Evolutionary conservation across 2,113 vertebrate species (phyloP).

Genomic region (Eupsittula cactorum): DNA sequence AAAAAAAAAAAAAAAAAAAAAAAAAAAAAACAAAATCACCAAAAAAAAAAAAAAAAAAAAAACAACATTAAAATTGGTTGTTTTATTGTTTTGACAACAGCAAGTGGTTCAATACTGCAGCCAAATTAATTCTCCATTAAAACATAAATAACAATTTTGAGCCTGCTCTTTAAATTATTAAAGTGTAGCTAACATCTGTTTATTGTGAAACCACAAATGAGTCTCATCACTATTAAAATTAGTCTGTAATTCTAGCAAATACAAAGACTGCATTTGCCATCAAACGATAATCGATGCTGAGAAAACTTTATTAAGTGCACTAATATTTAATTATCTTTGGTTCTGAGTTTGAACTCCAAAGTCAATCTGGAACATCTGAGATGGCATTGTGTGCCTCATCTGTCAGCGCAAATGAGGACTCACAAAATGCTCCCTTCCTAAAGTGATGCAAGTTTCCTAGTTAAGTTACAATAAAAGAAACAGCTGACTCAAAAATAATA

Average conservation of each 20-base stretch:
- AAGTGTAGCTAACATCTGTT: conserved; percentile 28
- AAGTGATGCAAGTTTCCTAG: conserved; percentile 2
- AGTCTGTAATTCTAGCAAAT: conserved; percentile 7
- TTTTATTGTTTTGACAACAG: background rate
- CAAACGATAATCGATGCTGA: conserved; percentile 39
- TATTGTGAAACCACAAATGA: background rate
- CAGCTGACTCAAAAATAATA: conserved; percentile 60
- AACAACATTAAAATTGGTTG: background rate
- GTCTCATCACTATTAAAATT: conserved; percentile 13
- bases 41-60: background rate
- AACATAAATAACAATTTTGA: conserved; percentile 21
- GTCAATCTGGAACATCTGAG: conserved; percentile 60
- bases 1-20: too few species aligned
- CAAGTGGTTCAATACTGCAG: background rate
- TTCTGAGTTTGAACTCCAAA: conserved; percentile 28
- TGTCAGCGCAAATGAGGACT: conserved; percentile 19
- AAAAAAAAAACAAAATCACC: too few species aligned
- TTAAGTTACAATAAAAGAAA: conserved; percentile 43
- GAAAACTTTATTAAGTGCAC: conserved; percentile 43
- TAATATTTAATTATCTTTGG: conserved; percentile 60
- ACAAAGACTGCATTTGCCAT: background rate
- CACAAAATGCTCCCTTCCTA: background rate
- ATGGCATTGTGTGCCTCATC: conserved; percentile 46
- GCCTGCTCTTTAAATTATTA: conserved; percentile 24
- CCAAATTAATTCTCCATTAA: conserved; percentile 27